Conservation (phyloP, 2,888 invertebrate genomes). For the Aproaerema taeniolella region DNA sequence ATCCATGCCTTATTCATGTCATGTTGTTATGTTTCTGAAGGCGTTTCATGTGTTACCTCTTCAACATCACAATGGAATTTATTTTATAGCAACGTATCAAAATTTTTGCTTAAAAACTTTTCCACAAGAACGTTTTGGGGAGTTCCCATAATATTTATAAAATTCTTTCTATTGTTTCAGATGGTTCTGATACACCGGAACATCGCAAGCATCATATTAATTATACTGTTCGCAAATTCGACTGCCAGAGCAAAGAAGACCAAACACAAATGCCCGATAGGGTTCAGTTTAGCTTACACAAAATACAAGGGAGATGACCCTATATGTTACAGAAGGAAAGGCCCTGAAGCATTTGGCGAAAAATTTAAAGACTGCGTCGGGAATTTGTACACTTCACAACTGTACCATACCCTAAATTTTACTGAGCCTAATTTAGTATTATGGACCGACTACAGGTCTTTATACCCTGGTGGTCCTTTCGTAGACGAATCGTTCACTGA, state of each 20-base stretch:
- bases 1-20: too few species aligned
- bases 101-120: too few species aligned
- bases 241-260: constrained; percentile 23
- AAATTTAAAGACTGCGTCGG: constrained; percentile 54
- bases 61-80: too few species aligned
- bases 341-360: constrained; percentile 51
- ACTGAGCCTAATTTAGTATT: constrained; percentile 36
- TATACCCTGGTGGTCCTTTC: constrained; percentile 62
- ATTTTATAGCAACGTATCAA: too few species aligned
- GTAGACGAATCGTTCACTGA: constrained; percentile 55
- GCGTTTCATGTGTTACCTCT: too few species aligned
- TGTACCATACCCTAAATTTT: constrained; percentile 43
- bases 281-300: constrained; percentile 41
- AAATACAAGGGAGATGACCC: constrained; percentile 27
- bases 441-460: constrained; percentile 63
- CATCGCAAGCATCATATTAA: constrained; percentile 24
- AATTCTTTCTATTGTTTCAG: constrained; percentile 33
- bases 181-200: constrained; percentile 36
- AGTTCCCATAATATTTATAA: too few species aligned
- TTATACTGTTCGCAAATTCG: constrained; percentile 31
- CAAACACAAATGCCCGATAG: constrained; percentile 49
- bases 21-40: too few species aligned
- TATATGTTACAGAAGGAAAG: constrained; percentile 56
- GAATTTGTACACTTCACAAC: constrained; percentile 47
- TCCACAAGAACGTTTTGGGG: too few species aligned